These are phyloP conservation scores for Alectoris magna DNA, from an alignment of 2,797 vertebrate species.

Conservation along the genomic window DNA sequence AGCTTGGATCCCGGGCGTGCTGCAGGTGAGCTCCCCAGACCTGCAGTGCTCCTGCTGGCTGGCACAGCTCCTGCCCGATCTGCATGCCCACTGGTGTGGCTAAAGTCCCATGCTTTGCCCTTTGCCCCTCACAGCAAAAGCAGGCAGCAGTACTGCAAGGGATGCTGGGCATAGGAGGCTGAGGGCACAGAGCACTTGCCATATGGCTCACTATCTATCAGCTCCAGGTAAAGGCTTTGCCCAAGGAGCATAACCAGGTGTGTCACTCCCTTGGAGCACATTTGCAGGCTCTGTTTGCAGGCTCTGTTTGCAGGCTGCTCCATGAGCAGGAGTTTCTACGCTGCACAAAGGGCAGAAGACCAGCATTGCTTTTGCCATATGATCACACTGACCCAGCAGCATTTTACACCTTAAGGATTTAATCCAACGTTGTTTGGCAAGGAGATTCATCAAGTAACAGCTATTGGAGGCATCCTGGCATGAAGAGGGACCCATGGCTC, in stretches of 20 bases:
- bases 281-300: background rate
- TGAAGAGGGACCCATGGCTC: fast-evolving
- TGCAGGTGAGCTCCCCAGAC: background rate
- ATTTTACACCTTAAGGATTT: background rate
- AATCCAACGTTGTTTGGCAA: fast-evolving
- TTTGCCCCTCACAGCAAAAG: background rate
- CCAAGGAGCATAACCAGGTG: fast-evolving
- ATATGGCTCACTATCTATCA: fast-evolving
- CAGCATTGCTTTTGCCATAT: background rate
- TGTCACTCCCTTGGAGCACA: background rate
- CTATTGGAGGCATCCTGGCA: background rate
- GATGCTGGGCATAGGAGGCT: background rate
- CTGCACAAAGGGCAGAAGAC: constrained; percentile 33
- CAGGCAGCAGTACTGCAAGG: background rate
- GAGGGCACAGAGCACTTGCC: fast-evolving
- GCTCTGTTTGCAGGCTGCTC: background rate
- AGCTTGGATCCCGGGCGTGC: background rate
- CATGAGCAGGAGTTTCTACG: background rate
- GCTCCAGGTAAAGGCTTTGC: background rate
- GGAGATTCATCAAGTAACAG: fast-evolving
- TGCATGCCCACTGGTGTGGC: background rate
- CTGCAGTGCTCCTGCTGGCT: background rate
- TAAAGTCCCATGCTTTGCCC: constrained; percentile 1
- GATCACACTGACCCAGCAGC: background rate
- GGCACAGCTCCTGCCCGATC: background rate